Base-by-base conservation (phyloP, 2,797 vertebrate species). In the Eutrigla gurnardus region DNA sequence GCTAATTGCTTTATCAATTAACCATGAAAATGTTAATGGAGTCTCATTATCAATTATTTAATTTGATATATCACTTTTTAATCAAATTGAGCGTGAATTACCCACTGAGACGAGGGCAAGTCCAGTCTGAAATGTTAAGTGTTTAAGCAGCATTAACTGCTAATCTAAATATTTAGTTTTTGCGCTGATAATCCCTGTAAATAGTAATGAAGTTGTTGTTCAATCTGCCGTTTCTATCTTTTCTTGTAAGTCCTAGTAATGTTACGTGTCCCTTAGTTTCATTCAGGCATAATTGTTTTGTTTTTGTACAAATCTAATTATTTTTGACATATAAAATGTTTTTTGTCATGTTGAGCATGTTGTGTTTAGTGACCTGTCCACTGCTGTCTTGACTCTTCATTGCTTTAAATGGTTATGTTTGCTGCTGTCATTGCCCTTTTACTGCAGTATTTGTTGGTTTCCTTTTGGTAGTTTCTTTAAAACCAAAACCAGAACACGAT, bases 1-100 rank as follows among this genome's bases (percentile, higher is more conserved):
- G 83, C 81, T 89, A 91, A 91, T 88, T 86, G 82, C 81, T 88
- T 87, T 78, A 86, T 86, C 82, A 91, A 86, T 91, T 87, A 89
- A 78, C 75, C 81, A 81, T 90, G 84, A 73, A 79, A 83, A 86
- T 80, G 83, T 79, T 75, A 89, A 90, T 80, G 61, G 71, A 35
- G 49, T 66, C 62, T 63, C 64, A 81, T 85, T 85, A 89, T 89
- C 79, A 88, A 81, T 87, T 78, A 82, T 82, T 86, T 58, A 80
- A 78, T 83, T 70, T 83, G 63, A 87, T 83, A 54, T 78, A 80
- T 81, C 63, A 64, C 32, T 79, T 76, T 83, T 77, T 84, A 84
- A 86, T 84, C 45, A 71, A 73, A 80, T 46, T 45, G 13, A 25
- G 32, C 17, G 50, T 73, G 43, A 69, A 70, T 73, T 59, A 62